These are phyloP conservation scores for Athalia circularis DNA, from an alignment of 2,888 invertebrate species.

Conservation along the genomic window DNA sequence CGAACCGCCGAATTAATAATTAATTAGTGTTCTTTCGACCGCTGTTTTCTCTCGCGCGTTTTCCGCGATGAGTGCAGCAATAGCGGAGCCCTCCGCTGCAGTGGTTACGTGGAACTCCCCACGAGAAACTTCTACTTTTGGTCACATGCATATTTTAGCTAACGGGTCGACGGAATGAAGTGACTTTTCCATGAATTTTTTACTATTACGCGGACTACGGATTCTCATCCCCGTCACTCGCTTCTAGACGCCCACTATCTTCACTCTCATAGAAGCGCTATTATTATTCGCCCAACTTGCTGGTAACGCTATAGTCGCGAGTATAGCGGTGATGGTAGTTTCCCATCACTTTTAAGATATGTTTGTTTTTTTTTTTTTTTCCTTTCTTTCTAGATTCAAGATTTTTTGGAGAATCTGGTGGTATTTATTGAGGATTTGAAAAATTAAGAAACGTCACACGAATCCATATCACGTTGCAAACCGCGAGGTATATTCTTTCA, in stretches of 20 bases:
- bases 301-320: background rate
- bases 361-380: no score
- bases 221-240: slow-evolving; percentile 10
- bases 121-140: slow-evolving; percentile 27
- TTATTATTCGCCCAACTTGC: slow-evolving; percentile 9
- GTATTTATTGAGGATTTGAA: no score
- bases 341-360: slow-evolving; percentile 8
- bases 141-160: slow-evolving; percentile 61
- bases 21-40: slow-evolving; percentile 26
- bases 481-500: no score
- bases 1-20: slow-evolving; percentile 15
- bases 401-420: no score
- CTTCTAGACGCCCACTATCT: background rate
- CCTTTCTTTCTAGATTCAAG: no score
- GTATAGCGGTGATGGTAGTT: slow-evolving; percentile 11
- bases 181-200: slow-evolving; percentile 63
- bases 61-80: background rate
- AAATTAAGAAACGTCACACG: no score
- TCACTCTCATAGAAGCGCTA: background rate
- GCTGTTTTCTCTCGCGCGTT: slow-evolving; percentile 10
- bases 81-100: background rate
- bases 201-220: slow-evolving; percentile 54
- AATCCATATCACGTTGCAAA: no score
- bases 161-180: slow-evolving; percentile 57
- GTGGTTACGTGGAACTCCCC: background rate